Base-by-base conservation (phyloP, 2,797 vertebrate genomes). In the Xenops minutus region DNA sequence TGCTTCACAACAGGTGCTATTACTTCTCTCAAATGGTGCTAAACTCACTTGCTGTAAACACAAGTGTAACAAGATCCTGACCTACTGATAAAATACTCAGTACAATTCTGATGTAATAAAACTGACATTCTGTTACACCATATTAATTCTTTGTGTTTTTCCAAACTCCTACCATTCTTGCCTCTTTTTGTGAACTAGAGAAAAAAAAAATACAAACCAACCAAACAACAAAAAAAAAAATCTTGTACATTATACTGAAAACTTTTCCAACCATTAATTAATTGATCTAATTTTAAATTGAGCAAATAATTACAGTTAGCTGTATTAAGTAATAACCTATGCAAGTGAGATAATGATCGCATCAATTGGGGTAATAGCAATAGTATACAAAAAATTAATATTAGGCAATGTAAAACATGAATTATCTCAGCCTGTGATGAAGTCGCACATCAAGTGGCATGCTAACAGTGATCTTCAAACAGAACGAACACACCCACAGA, bases 161-260 rank as follows among this genome's bases (percentile, higher is more conserved):
- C 61, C 22, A 55, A 52, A 51, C 5, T 62, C 12, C 6, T 75
- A 34, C n/a, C 49, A 6, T 78, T 84, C 62, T 78, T 76, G 14
- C 10, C 55, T 12, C 26, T 52, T 93, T 82, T 59, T 41, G 14
- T 88, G 64, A 87, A 39, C 27, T 39, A 21, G 15, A 14, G 6
- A 27, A 20, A 69, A 76, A 76, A 19, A 52, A 20, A 10, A 7
- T 5, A 30, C 21, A 49, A 55, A 1, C 17, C 10, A 36, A 43
- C 0, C 1, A 39, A 39, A 39, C 11, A 43, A 19, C n/a, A 43
- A 19, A 43, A n/a, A 39, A 0, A 4, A 27, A 27, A 66, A 34
- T 2, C 8, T 59, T 85, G 18, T 27, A 8, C 16, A 16, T 59
- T 29, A 41, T 37, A 14, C 10, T 74, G 41, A 59, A 91, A 92